These are phyloP conservation scores for Sylvia atricapilla DNA, from an alignment of 2,113 vertebrate species.

Conservation along the genomic window DNA sequence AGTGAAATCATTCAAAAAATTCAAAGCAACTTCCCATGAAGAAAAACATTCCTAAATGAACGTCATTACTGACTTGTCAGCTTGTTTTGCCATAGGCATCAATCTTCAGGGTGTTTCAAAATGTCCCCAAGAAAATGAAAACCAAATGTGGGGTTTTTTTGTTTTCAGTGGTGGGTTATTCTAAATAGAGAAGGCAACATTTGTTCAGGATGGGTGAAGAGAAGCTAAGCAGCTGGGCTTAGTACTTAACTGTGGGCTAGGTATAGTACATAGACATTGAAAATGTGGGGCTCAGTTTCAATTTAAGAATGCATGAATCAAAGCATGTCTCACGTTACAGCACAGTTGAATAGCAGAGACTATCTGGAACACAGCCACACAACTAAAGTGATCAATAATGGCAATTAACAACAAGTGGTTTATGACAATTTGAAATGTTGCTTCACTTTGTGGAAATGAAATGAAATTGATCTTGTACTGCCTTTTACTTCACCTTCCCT, in stretches of 20 bases:
- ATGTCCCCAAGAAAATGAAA: background rate
- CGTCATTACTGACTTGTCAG: background rate
- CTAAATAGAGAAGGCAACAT: background rate
- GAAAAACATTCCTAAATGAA: background rate
- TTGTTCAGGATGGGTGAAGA: background rate
- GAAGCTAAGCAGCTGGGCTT: background rate
- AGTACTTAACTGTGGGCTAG: background rate
- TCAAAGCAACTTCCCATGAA: background rate
- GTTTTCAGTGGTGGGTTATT: background rate
- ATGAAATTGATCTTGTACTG: conserved; percentile 39
- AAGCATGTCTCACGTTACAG: conserved; percentile 15
- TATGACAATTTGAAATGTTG: conserved; percentile 51
- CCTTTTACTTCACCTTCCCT: conserved; percentile 42
- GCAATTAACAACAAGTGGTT: conserved; percentile 58
- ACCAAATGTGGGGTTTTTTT: background rate
- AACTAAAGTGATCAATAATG: conserved; percentile 38
- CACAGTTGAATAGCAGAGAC: background rate
- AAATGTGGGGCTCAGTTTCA: conserved; percentile 9
- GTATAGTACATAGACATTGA: background rate
- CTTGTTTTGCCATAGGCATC: background rate
- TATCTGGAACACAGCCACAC: background rate
- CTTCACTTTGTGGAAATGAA: conserved; percentile 60
- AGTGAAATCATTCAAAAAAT: background rate
- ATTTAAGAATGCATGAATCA: conserved; percentile 42
- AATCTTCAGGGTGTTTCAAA: background rate